Base-by-base conservation (phyloP, 2,113 vertebrate genomes). In the Anolis carolinensis region DNA sequence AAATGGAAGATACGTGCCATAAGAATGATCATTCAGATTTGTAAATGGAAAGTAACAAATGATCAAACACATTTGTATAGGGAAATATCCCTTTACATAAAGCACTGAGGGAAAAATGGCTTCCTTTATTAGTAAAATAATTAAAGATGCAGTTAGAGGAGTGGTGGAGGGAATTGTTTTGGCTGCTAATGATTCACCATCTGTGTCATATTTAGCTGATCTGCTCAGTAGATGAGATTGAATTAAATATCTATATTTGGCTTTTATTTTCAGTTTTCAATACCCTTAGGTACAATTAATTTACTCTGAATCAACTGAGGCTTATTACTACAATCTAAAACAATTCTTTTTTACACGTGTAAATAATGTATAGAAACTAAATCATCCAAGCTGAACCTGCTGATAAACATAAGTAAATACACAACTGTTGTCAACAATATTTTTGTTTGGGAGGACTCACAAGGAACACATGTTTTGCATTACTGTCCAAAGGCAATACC, bases 361-460 rank as follows among this genome's bases (percentile, higher is more conserved):
- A 0, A 0, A 0, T 32, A 0, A 2, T 0, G 0, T 0, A 0
- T 0, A 13, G 39, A 44, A 2, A 27, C 27, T 11, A 7, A 23
- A 2, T 1, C 6, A 0, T 25, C 21, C 80, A 65, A 63, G 85
- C 81, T 0, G 78, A 71, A 80, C 81, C 87, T 79, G 86, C 88
- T 81, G 74, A 6, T 30, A 68, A 63, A 68, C 44, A 68, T 70
- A 70, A 30, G 16, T 62, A 68, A 27, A 1, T 86, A 1, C 39
- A 10, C 0, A 0, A 16, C 52, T 72, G 82, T 83, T 85, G 88
- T 78, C 72, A 36, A 65, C 14, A 16, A 77, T 10, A 63, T 25
- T 79, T 81, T 36, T 78, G 68, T 59, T 84, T 0, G 74, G 36
- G 62, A 18, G 6, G 88, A 48, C 89, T 89, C 90, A 0, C 6